phyloP scores from a whole-genome alignment of 2,888 invertebrate genomes.

The Tenodera sinensis region DNA sequence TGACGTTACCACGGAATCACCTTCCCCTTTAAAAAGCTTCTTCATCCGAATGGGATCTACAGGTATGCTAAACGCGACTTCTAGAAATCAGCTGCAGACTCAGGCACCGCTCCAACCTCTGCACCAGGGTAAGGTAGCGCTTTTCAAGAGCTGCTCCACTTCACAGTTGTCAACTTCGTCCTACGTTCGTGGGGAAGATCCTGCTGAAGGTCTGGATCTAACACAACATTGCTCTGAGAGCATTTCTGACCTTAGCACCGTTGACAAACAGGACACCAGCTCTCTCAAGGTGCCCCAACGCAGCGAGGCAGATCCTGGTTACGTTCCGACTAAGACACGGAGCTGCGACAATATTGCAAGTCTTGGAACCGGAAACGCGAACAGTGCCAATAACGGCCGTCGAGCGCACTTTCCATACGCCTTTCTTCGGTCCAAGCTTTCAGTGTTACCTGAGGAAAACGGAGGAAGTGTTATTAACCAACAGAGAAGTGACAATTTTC shows the following conservation, averaged over 20 bases:
- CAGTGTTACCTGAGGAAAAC: constrained; percentile 73
- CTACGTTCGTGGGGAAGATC: constrained; percentile 75
- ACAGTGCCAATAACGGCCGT: constrained; percentile 30
- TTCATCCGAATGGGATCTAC: constrained; percentile 74
- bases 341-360: constrained; percentile 71
- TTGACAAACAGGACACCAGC: neutral
- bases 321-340: constrained; percentile 59
- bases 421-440: constrained; percentile 70
- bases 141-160: constrained; percentile 75
- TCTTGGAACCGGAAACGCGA: constrained; percentile 51
- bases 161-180: constrained; percentile 47
- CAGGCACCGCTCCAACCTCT: constrained; percentile 5
- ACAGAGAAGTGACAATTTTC: constrained; percentile 50
- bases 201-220: constrained; percentile 72
- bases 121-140: constrained; percentile 27
- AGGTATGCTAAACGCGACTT: constrained; percentile 59
- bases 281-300: neutral
- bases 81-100: neutral
- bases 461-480: constrained; percentile 48
- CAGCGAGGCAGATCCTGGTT: constrained; percentile 43
- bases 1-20: constrained; percentile 34
- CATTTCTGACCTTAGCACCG: neutral
- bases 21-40: constrained; percentile 67
- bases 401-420: constrained; percentile 73
- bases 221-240: constrained; percentile 10